Evolutionary conservation across 2,113 vertebrate species (phyloP), one percentile per base, ranked within the genome.

Genomic region (Sapajus apella): DNA sequence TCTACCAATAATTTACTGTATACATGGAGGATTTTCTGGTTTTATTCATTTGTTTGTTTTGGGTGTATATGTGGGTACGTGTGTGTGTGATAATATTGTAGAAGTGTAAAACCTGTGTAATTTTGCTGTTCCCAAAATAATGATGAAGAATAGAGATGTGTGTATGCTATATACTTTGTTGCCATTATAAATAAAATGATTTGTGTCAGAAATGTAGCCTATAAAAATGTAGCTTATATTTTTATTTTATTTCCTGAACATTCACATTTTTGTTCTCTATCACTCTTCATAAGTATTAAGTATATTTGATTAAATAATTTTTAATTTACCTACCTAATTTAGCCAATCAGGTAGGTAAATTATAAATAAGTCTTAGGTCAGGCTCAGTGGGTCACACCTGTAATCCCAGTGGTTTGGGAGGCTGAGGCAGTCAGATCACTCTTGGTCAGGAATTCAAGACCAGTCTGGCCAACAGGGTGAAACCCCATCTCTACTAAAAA

Each of bases 71-170:
- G 4, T 92, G 43, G 9, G 16, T 81, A 12, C 8, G 27, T 76
- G 35, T 85, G 66, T 43, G 25, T 92, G 12, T 87, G 23, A 37
- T 90, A 35, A 88, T 10, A 32, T 70, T 68, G 47, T 55, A 73
- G 23, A 95, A 82, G 11, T 91, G 6, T 79, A 79, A 40, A 95
- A 72, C 25, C 50, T 95, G 47, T 89, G 94, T 80, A 61, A 40
- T 92, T 96, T 83, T 91, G 20, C 40, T 95, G 1, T 95, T 95
- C 66, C n/a, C 40, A 68, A 52, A 93, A 87, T 90, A 23, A 70
- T 86, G 4, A 9, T 37, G 25, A 76, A 90, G 43, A 95, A 47
- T 56, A 56, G 52, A 82, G n/a, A 50, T 90, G 3, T 90, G 55
- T 52, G 3, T 81, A 20, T 87, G 14, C 27, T 56, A 8, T 93